Evolutionary conservation across 2,113 vertebrate genomes (phyloP).

Genomic region (Leucosticte australis): DNA sequence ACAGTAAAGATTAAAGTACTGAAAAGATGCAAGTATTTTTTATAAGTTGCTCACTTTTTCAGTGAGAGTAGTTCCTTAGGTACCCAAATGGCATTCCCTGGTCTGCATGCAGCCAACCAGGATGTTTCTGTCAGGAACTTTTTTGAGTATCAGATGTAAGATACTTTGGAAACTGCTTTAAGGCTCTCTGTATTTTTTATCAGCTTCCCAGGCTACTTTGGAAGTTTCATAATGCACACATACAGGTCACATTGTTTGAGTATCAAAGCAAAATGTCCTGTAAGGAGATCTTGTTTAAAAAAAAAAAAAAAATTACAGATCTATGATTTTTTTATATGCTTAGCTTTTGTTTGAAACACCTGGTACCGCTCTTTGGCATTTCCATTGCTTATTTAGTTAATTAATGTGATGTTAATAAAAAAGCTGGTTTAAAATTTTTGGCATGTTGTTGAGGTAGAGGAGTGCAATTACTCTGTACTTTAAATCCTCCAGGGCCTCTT

Average conservation of each 20-base stretch:
- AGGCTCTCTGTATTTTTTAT: neutral
- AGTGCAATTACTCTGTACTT: neutral
- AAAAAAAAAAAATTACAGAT: neutral
- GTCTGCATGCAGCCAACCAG: neutral
- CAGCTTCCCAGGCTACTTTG: neutral
- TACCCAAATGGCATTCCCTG: neutral
- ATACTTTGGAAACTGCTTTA: neutral
- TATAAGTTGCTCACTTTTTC: neutral
- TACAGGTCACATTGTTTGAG: neutral
- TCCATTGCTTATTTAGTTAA: neutral
- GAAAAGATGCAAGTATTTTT: neutral
- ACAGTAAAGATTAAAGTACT: neutral
- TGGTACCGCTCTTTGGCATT: neutral
- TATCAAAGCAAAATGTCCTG: neutral
- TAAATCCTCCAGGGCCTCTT: neutral
- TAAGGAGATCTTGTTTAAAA: neutral
- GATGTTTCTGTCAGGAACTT: neutral
- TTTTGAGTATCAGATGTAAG: neutral
- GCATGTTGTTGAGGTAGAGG: neutral
- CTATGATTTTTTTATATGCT: neutral
- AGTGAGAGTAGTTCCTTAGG: neutral
- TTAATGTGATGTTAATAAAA: neutral
- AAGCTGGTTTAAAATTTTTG: neutral
- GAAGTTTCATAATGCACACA: neutral
- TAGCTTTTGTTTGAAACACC: neutral